Evolutionary conservation across 2,113 vertebrate species (phyloP), one percentile per base, ranked within the genome.

Genomic region (Cichladusa arquata): DNA sequence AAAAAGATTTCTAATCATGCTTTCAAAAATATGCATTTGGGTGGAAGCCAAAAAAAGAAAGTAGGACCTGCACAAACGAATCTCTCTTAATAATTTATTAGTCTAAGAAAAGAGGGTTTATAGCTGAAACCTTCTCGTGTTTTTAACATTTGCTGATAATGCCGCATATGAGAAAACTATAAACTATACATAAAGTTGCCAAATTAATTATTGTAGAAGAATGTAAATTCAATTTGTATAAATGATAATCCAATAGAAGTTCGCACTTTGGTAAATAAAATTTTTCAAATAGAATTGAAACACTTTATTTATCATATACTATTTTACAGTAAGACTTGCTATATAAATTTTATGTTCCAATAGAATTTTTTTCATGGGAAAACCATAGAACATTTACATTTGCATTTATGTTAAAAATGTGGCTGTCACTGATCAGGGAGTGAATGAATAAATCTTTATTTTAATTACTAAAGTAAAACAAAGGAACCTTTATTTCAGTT

Each of bases 391-490:
- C n/a, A 62, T 66, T 92, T 81, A 60, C 5, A 77, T 93, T 91
- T 91, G 53, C 48, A 64, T 92, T 96, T 92, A 81, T 64, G 74
- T 72, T 90, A 54, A 79, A 92, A 95, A 85, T 79, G 51, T 64
- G 58, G 33, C 45, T 44, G 6, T 53, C 91, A 90, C 44, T 89
- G 89, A 89, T 95, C 73, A 66, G 28, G 24, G 15, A 91, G 24
- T 42, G 36, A 91, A 92, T 74, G 22, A 19, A 95, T 90, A 93
- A 96, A 88, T 90, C 57, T 93, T 78, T 26, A 66, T 86, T 95
- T 93, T 95, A 92, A 95, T 96, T 91, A 90, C 70, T 23, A 34
- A 92, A 86, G 19, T 89, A 77, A 94, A 93, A 95, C 57, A 89
- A 94, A 94, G 47, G 25, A 81, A 51, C 8, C 19, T 11, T 86